Percentiles rank a stretch among this genome's conserved stretches.
These are phyloP conservation scores for Festucalex cinctus DNA, from an alignment of 2,113 vertebrate genomes.

Conservation along the genomic window DNA sequence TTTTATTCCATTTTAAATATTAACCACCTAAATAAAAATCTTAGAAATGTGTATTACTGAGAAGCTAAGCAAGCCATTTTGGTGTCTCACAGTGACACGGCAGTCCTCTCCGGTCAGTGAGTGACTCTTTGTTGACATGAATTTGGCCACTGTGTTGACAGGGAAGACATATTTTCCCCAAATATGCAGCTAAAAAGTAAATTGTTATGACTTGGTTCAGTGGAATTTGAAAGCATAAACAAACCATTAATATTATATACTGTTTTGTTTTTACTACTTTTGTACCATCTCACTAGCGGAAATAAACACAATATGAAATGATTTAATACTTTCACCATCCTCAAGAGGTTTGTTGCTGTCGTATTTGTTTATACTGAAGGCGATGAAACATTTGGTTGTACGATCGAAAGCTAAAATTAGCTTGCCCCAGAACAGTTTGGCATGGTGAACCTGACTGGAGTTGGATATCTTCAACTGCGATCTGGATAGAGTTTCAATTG, in stretches of 20 bases:
- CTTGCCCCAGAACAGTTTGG: too few relatives aligned
- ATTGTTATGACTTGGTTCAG: not conserved
- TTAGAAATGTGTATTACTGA: not conserved
- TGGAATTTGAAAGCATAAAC: not conserved
- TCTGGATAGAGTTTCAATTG: too few relatives aligned
- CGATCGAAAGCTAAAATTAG: too few relatives aligned
- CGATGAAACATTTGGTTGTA: too few relatives aligned
- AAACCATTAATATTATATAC: not conserved
- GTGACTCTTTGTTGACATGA: not conserved
- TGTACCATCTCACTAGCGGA: not conserved
- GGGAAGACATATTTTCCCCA: not conserved
- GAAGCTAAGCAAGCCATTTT: not conserved
- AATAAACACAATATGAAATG: too few relatives aligned
- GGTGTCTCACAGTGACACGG: conserved; percentile 50
- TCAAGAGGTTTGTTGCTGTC: too few relatives aligned
- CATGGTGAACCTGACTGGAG: too few relatives aligned
- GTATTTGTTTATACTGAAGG: too few relatives aligned
- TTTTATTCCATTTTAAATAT: too few relatives aligned
- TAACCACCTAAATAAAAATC: too few relatives aligned
- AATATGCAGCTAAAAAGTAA: not conserved
- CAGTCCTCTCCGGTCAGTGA: conserved; percentile 6
- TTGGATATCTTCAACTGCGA: too few relatives aligned
- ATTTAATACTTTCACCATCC: too few relatives aligned
- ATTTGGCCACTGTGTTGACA: not conserved
- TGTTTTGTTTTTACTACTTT: not conserved